Conservation (phyloP, 2,113 vertebrate species). For the Salminus brasiliensis region DNA sequence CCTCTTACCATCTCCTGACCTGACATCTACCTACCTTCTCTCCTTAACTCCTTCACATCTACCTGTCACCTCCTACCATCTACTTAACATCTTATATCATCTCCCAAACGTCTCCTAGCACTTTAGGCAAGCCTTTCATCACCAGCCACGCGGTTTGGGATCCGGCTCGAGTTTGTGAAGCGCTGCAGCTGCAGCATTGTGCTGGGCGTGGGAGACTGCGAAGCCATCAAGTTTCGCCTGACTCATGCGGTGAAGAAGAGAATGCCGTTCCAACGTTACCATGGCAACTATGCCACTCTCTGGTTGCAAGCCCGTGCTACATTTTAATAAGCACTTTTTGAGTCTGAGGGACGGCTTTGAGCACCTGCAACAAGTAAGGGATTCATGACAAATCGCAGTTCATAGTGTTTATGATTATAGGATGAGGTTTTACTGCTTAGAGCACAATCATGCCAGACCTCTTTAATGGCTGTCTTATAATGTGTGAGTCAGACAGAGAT, state of each 20-base stretch:
- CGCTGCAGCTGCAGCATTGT: conserved; percentile 25
- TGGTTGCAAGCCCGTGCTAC: background rate
- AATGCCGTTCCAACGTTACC: conserved; percentile 33
- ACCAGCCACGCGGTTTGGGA: background rate
- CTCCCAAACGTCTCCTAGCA: background rate
- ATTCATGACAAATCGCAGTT: background rate
- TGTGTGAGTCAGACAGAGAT: background rate
- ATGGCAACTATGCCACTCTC: conserved; percentile 43
- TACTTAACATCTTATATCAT: background rate
- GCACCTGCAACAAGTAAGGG: background rate
- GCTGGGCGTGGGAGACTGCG: conserved; percentile 1
- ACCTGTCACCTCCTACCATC: no score
- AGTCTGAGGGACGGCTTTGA: background rate
- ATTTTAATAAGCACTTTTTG: background rate
- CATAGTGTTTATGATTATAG: background rate
- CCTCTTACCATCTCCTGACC: no score
- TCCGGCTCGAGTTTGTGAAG: no score
- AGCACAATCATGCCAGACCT: background rate
- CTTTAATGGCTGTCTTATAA: background rate
- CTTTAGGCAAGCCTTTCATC: background rate
- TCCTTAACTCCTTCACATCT: no score
- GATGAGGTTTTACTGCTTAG: background rate
- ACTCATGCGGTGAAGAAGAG: conserved; percentile 26
- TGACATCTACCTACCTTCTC: background rate
- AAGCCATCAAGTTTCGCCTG: conserved; percentile 12